Percentiles rank a stretch among this genome's conserved stretches.
phyloP scores from a whole-genome alignment of 1,140 invertebrate genomes.

The Archivesica marissinica region DNA sequence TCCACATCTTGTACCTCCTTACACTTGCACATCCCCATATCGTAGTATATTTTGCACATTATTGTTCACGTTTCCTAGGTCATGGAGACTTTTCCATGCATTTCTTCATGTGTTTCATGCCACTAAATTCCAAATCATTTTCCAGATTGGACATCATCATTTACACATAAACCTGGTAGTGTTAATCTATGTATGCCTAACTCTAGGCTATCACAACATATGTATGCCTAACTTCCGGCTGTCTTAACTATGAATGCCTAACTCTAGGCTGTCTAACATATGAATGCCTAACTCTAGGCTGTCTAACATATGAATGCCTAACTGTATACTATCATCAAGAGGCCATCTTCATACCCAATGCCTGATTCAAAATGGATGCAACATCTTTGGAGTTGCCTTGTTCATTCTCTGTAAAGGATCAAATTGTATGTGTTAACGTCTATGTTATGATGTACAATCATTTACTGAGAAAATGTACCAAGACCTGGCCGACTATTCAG shows the following conservation, averaged over 20 bases:
- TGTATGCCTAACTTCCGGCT: not conserved
- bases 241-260: not conserved
- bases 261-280: not conserved
- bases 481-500: no score
- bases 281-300: not conserved
- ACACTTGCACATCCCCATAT: no score
- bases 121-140: not conserved
- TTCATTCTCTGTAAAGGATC: constrained; percentile 12
- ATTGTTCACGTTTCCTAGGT: no score
- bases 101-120: not conserved
- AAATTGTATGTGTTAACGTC: no score
- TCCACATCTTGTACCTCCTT: no score
- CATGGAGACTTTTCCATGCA: no score
- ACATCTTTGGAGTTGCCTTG: constrained; percentile 35
- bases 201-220: not conserved
- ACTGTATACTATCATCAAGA: constrained; percentile 31
- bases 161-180: constrained; percentile 12
- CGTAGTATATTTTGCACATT: no score
- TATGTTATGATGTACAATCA: no score
- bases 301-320: not conserved
- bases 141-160: not conserved
- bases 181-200: not conserved
- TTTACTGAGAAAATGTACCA: no score
- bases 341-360: constrained; percentile 3
- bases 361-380: constrained; percentile 45